Evolutionary conservation across 2,797 vertebrate species (phyloP).

Genomic region (Pangasius krempfi): DNA sequence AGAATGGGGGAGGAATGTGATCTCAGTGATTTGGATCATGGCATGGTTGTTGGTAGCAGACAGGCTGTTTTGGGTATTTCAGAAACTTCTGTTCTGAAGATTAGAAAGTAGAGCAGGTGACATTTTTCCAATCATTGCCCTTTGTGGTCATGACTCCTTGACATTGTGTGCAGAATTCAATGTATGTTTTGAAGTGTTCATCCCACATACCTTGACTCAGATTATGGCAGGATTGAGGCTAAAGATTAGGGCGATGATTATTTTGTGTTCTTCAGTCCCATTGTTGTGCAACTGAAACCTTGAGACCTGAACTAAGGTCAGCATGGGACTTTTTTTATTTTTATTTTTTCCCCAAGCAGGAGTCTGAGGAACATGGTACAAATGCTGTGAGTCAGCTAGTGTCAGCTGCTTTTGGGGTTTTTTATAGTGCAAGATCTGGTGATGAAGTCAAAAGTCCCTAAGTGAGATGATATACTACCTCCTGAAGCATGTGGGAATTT

Average conservation of each 20-base stretch:
- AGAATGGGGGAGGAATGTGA: neutral
- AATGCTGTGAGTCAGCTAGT: slow-evolving; percentile 5
- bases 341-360: neutral
- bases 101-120: neutral
- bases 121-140: neutral
- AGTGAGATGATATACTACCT: neutral
- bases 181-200: slow-evolving; percentile 48
- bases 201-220: slow-evolving; percentile 49
- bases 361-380: neutral
- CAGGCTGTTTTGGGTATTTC: neutral
- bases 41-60: neutral
- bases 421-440: neutral
- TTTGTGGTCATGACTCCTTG: slow-evolving; percentile 29
- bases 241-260: slow-evolving; percentile 57
- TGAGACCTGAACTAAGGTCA: slow-evolving; percentile 10
- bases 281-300: slow-evolving; percentile 17
- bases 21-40: neutral
- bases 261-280: slow-evolving; percentile 44
- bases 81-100: neutral
- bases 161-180: slow-evolving; percentile 51
- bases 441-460: neutral
- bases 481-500: neutral
- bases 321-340: neutral
- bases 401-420: neutral
- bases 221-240: slow-evolving; percentile 64